Evolutionary conservation across 1,140 invertebrate genomes (phyloP), one percentile per base, ranked within the genome.

Genomic region (Bombus consobrinus): DNA sequence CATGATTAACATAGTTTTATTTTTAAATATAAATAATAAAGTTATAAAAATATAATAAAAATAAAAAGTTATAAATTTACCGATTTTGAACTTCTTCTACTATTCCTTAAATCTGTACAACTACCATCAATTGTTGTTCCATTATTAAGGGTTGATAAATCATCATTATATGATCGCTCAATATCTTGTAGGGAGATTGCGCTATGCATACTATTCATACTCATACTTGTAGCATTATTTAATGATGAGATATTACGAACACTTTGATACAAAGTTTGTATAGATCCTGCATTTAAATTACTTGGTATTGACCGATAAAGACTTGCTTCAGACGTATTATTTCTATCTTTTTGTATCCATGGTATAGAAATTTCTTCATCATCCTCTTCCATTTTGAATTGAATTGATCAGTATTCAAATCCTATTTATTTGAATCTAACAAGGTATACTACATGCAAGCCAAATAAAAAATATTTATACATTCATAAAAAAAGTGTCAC

Each of bases 191-290:
- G 10, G 13, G 87, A 88, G 1, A 87, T 72, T 28, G 62, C 79
- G 64, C 76, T 89, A 12, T 39, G 75, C 76, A 86, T 81, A 47
- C 85, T 91, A 39, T 86, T 32, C 34, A 85, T 73, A 32, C 80
- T 85, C 76, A 91, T 64, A 71, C 88, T 93, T 37, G 87, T 91
- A 28, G 83, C 81, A 87, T 91, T 88, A 32, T 92, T 92, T 8
- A 91, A 88, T 9, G 91, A 53, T 12, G 91, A 59, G 2, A 87
- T 92, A 83, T 92, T 93, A 28, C 72, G 82, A 12, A 92, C 43
- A 72, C 92, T 93, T 62, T 91, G 90, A 78, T 93, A 93, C 22
- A 93, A 71, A 25, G 88, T 93, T 72, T 92, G 90, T 25, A 88
- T 74, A 18, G 93, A 93, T 34, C 75, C 89, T 53, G 71, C 59